These are phyloP conservation scores for Pollenia griseotomentosa DNA, from an alignment of 2,888 invertebrate genomes.

Conservation along the genomic window DNA sequence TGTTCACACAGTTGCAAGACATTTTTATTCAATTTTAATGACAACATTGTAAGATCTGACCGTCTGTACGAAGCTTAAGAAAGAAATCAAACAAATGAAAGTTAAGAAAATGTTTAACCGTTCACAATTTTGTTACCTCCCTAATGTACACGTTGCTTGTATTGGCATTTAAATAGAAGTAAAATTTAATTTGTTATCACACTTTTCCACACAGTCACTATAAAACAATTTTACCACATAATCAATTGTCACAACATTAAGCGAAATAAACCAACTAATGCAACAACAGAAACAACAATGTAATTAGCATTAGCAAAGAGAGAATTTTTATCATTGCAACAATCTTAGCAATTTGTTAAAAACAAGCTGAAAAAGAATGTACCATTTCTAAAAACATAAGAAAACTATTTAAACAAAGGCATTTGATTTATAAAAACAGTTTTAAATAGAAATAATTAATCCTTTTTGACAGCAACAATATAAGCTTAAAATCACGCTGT, in stretches of 20 bases:
- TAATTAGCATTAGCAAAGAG: slow-evolving; percentile 10
- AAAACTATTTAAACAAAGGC: too few relatives aligned
- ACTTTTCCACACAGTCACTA: not conserved
- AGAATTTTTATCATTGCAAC: too few relatives aligned
- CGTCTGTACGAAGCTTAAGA: too few relatives aligned
- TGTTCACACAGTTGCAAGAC: too few relatives aligned
- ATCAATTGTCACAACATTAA: slow-evolving; percentile 24
- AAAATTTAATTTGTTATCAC: not conserved
- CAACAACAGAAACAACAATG: slow-evolving; percentile 6
- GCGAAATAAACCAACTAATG: slow-evolving; percentile 38
- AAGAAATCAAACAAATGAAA: not conserved
- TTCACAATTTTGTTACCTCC: not conserved
- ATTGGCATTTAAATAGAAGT: not conserved
- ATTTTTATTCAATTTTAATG: too few relatives aligned
- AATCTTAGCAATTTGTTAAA: slow-evolving; percentile 41
- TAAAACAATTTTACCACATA: slow-evolving; percentile 59
- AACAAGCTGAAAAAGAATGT: slow-evolving; percentile 24
- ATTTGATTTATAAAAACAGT: too few relatives aligned
- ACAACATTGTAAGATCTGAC: too few relatives aligned
- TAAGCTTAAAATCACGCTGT: too few relatives aligned
- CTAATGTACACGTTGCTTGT: not conserved
- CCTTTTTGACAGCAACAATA: too few relatives aligned
- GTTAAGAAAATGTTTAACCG: too few relatives aligned
- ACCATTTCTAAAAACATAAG: not conserved
- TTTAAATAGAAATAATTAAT: too few relatives aligned